Percentiles rank a stretch among this genome's conserved stretches.
Evolutionary conservation across 2,113 vertebrate genomes (phyloP).

Genomic region (Podarcis muralis): DNA sequence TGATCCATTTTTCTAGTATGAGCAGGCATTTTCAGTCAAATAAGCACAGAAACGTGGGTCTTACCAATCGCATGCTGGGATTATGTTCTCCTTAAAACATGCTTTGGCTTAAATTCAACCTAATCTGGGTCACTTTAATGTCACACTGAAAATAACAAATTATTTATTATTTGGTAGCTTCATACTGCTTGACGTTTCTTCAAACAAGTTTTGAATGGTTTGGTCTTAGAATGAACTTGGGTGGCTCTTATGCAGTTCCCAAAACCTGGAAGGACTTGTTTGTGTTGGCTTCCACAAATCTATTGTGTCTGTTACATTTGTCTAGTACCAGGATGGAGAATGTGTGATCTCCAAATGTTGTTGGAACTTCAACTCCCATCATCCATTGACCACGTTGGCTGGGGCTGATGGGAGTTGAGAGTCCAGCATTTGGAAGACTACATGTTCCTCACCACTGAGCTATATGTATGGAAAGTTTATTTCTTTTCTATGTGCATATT

Average conservation of each 20-base stretch:
- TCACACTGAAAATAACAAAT: not conserved
- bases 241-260: not conserved
- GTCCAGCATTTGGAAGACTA: too few species aligned
- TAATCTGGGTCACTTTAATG: not conserved
- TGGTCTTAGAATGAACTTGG: not conserved
- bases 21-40: not conserved
- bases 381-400: too few species aligned
- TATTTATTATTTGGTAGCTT: not conserved
- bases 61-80: not conserved
- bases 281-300: not conserved
- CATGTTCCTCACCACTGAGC: not conserved
- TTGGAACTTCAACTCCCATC: too few species aligned
- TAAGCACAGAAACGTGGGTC: not conserved
- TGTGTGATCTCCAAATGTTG: too few species aligned
- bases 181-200: not conserved
- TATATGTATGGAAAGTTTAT: not conserved
- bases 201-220: not conserved
- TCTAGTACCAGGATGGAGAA: not conserved
- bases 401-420: too few species aligned
- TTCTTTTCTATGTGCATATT: not conserved
- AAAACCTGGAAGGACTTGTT: not conserved
- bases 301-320: not conserved
- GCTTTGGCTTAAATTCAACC: not conserved
- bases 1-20: not conserved
- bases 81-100: not conserved